A percentile compares a stretch with the other conserved stretches of the same genome.
Evolutionary conservation across 53 echinoderm and acorn worm species (phyloP).

Genomic region (Echinometra lucunter): DNA sequence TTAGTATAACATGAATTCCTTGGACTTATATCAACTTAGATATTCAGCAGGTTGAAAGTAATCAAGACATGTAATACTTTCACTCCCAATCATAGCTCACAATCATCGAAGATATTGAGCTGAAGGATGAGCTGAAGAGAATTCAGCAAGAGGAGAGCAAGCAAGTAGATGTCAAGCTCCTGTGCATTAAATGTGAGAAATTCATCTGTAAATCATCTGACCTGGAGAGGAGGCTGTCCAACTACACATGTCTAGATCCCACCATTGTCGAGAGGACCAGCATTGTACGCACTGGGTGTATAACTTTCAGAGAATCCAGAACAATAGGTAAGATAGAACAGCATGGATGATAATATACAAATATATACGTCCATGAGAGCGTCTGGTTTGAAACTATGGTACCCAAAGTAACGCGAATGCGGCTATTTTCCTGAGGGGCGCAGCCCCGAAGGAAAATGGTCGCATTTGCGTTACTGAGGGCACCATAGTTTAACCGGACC

Average conservation of each 20-base stretch:
- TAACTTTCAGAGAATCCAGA: constrained; percentile 67
- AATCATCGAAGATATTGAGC: neutral
- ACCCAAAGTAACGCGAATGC: too few relatives aligned
- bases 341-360: constrained; percentile 15
- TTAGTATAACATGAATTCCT: too few relatives aligned
- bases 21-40: too few relatives aligned
- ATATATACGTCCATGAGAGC: too few relatives aligned
- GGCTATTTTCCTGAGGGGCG: too few relatives aligned
- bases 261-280: constrained; percentile 53
- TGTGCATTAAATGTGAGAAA: constrained; percentile 75
- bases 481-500: too few relatives aligned
- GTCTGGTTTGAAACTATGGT: too few relatives aligned
- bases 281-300: neutral
- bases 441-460: too few relatives aligned
- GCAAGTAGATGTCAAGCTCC: neutral
- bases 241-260: constrained; percentile 74
- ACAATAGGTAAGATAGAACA: constrained; percentile 70
- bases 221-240: constrained; percentile 64
- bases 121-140: constrained; percentile 4
- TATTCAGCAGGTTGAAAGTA: too few relatives aligned
- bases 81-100: neutral
- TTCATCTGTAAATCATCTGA: constrained; percentile 75
- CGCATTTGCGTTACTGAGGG: too few relatives aligned
- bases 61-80: neutral
- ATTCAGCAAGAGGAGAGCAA: neutral